These are phyloP conservation scores for Dendrolimus kikuchii DNA, from an alignment of 1,140 invertebrate genomes.

Conservation along the genomic window DNA sequence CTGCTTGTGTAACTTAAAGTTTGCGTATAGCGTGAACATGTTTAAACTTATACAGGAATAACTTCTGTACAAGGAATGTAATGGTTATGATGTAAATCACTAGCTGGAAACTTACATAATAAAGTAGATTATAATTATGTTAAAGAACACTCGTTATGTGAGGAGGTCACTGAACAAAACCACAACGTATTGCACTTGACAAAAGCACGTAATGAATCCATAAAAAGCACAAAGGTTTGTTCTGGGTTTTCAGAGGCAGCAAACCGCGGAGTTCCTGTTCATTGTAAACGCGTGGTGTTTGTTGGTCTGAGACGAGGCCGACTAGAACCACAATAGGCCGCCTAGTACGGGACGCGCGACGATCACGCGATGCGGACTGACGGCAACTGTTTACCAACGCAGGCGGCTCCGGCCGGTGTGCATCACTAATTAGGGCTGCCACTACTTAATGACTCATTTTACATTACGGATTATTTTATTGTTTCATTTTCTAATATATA, in stretches of 20 bases:
- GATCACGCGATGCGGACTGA: slow-evolving; percentile 31
- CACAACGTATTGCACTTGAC: slow-evolving; percentile 21
- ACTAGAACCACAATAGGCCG: slow-evolving; percentile 2
- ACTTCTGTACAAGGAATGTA: background rate
- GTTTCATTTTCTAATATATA: too few species aligned
- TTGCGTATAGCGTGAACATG: slow-evolving; percentile 12
- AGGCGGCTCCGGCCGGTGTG: slow-evolving; percentile 26
- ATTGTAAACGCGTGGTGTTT: slow-evolving; percentile 32
- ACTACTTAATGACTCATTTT: background rate
- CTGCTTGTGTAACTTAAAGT: too few species aligned
- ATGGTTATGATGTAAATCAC: background rate
- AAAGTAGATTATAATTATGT: background rate
- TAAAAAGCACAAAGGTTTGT: slow-evolving; percentile 26
- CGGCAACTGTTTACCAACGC: slow-evolving; percentile 55
- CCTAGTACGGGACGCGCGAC: slow-evolving; percentile 18
- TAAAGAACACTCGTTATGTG: background rate
- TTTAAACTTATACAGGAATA: slow-evolving; percentile 9
- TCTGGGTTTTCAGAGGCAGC: slow-evolving; percentile 25
- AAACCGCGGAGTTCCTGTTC: slow-evolving; percentile 46
- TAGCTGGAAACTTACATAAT: background rate
- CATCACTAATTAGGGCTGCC: slow-evolving; percentile 26
- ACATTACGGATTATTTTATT: too few species aligned
- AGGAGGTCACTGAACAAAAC: slow-evolving; percentile 18
- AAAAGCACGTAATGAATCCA: slow-evolving; percentile 27
- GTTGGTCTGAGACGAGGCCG: slow-evolving; percentile 1